Conservation (phyloP, 2,888 invertebrate genomes). For the Lepetodrilus schrolli region DNA sequence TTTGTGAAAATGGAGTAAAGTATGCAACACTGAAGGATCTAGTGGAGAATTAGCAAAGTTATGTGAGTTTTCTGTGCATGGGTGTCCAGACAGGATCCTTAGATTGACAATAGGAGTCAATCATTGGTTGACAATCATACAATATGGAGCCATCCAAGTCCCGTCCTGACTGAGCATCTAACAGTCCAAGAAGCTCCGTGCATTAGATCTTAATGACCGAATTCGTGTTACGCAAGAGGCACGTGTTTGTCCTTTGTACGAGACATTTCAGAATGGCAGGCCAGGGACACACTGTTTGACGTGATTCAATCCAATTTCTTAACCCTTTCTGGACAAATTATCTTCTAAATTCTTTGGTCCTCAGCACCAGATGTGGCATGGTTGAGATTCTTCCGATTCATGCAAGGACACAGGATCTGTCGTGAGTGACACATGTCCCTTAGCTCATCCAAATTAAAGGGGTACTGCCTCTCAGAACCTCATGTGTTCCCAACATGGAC, state of each 20-base stretch:
- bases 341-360: slow-evolving; percentile 6
- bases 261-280: background rate
- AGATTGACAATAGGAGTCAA: background rate
- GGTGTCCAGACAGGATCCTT: background rate
- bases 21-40: background rate
- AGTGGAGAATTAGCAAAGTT: background rate
- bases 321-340: slow-evolving; percentile 10
- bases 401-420: background rate
- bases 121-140: background rate
- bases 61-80: background rate
- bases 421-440: background rate
- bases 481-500: background rate
- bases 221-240: slow-evolving; percentile 18
- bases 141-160: background rate
- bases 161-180: background rate
- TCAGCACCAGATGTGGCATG: background rate
- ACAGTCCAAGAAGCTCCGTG: background rate
- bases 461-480: slow-evolving; percentile 1
- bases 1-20: background rate
- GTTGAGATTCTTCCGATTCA: background rate
- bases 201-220: slow-evolving; percentile 5
- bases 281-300: background rate
- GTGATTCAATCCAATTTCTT: slow-evolving; percentile 21
- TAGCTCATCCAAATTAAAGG: slow-evolving; percentile 2
- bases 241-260: slow-evolving; percentile 8